Evolutionary conservation across 2,888 invertebrate species (phyloP), one percentile per base, ranked within the genome.

Genomic region (Psococerastis gibbosa): DNA sequence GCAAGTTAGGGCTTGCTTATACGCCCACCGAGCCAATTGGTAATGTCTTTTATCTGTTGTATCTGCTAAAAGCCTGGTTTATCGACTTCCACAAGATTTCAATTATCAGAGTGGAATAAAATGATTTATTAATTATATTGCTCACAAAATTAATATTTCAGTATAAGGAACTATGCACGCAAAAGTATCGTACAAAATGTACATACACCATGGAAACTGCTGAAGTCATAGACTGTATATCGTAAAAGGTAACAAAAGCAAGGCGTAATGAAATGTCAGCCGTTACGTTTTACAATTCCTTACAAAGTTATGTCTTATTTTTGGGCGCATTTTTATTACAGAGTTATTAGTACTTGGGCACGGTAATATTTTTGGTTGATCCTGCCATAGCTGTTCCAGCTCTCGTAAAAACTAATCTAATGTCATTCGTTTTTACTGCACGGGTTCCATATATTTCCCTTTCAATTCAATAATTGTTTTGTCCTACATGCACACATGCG

Each of bases 241-340:
- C n/a, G n/a, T n/a, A 27, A 27, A 27, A 6, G 27, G 6, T 9
- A 27, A 27, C 27, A 27, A 27, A 27, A 6, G 27, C 27, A 27
- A 27, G n/a, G n/a, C n/a, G n/a, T n/a, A n/a, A n/a, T n/a, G n/a
- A n/a, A n/a, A n/a, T n/a, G n/a, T n/a, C n/a, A n/a, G n/a, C n/a
- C n/a, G n/a, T n/a, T n/a, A n/a, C n/a, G n/a, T n/a, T n/a, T n/a
- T n/a, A n/a, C n/a, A n/a, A n/a, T n/a, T n/a, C n/a, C n/a, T n/a
- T 33, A 38, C 15, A 38, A 38, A 38, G 38, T 38, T 18, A 38
- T 38, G 38, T 20, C 38, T 38, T 38, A 38, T 38, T 38, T 38
- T 38, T 17, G 38, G 38, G 38, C 38, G 16, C 22, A 38, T 38
- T 38, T 38, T 38, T 38, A 38, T 20, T 18, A 20, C 38, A 38